Base-by-base conservation (phyloP, 2,888 invertebrate species). In the Drosophila recens region DNA sequence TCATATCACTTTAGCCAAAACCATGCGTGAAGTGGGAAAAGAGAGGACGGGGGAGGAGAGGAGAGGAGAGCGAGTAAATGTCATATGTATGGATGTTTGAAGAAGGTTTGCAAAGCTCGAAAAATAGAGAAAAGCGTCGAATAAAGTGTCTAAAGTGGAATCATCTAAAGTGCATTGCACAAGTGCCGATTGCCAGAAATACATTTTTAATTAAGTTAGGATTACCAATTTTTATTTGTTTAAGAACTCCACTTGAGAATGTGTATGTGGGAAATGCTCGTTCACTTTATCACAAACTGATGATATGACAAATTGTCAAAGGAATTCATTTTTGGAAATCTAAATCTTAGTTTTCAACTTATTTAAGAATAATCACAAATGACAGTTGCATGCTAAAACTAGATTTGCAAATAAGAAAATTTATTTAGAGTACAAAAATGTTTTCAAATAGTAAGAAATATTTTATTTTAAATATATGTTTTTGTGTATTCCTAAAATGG, bases 1-100 rank as follows among this genome's bases (percentile, higher is more conserved):
- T 46, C 63, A 59, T 73, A 75, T 63, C 52, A 51, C 20, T 23
- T 51, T 38, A 62, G 36, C 23, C 40, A 63, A 54, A 23, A 40
- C 34, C 54, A 49, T 49, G 52, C 27, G 40, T 36, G 27, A 4
- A n/a, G 4, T 13, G 9, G 33, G 13, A 17, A 11, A 10, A 30
- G 15, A 27, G 45, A 27, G 27, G 27, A 27, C 27, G 6, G 15
- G 17, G 15, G 23, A 8, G 15, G 17, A 27, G 36, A 20, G n/a
- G 10, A 40, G 15, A 45, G 43, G 17, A 10, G 11, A 45, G 27
- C 38, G 13, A 42, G 17, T 17, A 30, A 20, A 15, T 54, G 70
- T 23, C 63, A 69, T 13, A 43, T 63, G 30, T 45, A 43, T 63
- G 30, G 6, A 30, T 30, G 73, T 49, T 63, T 58, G 33, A 27